These are phyloP conservation scores for Spinus olivaceus DNA, from an alignment of 2,797 vertebrate genomes.

Conservation along the genomic window DNA sequence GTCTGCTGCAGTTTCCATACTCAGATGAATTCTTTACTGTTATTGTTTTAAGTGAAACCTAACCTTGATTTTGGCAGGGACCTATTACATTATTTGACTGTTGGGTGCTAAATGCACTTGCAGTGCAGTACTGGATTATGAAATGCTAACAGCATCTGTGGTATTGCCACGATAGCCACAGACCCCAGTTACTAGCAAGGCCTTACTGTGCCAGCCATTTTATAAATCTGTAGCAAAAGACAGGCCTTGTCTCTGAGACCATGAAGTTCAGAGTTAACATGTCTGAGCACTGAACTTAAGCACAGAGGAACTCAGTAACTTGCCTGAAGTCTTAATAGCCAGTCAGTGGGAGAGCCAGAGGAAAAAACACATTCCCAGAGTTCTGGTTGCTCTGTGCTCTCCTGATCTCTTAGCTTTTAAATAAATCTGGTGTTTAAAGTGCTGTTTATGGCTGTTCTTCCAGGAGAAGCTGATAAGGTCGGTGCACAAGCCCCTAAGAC, in stretches of 20 bases:
- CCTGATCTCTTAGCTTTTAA: background rate
- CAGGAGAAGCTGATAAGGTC: slow-evolving; percentile 42
- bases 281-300: background rate
- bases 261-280: background rate
- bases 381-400: background rate
- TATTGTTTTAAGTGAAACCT: background rate
- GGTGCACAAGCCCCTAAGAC: slow-evolving; percentile 28
- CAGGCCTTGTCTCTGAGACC: background rate
- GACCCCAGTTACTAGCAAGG: background rate
- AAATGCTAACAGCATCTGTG: background rate
- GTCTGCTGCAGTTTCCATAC: background rate
- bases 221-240: background rate
- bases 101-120: background rate
- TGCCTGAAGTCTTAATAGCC: background rate
- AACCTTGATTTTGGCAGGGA: background rate
- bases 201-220: background rate
- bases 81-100: background rate
- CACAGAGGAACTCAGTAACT: background rate
- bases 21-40: background rate
- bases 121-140: background rate
- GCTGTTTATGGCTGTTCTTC: slow-evolving; percentile 2
- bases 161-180: background rate
- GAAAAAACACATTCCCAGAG: background rate
- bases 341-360: background rate
- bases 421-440: slow-evolving; percentile 35